phyloP scores from a whole-genome alignment of 2,797 vertebrate genomes.

The Babyrousa celebensis region DNA sequence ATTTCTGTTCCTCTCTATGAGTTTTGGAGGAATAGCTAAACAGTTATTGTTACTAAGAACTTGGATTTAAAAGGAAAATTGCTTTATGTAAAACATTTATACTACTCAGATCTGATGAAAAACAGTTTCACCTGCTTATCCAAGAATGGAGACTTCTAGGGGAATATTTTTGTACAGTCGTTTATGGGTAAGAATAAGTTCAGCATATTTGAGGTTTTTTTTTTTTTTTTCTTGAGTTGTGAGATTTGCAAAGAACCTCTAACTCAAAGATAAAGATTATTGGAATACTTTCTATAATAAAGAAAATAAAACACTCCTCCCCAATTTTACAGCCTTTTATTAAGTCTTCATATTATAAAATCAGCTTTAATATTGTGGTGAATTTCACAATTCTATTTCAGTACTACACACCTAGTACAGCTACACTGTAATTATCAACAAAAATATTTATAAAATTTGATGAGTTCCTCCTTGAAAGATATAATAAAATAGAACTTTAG shows the following conservation, averaged over 20 bases:
- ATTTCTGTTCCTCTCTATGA: slow-evolving; percentile 72
- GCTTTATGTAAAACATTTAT: slow-evolving; percentile 3
- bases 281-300: slow-evolving; percentile 37
- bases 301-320: not conserved
- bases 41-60: slow-evolving; percentile 80
- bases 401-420: slow-evolving; percentile 12
- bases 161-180: not conserved
- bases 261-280: slow-evolving; percentile 1
- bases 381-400: slow-evolving; percentile 52
- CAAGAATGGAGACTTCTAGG: not conserved
- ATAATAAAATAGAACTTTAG: not conserved
- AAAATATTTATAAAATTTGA: slow-evolving; percentile 40
- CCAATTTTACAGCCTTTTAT: not conserved
- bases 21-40: slow-evolving; percentile 84
- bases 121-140: slow-evolving; percentile 44
- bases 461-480: not conserved
- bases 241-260: slow-evolving; percentile 59
- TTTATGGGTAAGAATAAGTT: not conserved
- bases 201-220: not conserved
- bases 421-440: slow-evolving; percentile 16
- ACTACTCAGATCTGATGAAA: not conserved
- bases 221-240: not conserved
- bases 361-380: slow-evolving; percentile 32
- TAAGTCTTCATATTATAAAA: not conserved
- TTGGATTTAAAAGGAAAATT: slow-evolving; percentile 64